Base-by-base conservation (phyloP, 2,888 invertebrate species). In the Psococerastis gibbosa region DNA sequence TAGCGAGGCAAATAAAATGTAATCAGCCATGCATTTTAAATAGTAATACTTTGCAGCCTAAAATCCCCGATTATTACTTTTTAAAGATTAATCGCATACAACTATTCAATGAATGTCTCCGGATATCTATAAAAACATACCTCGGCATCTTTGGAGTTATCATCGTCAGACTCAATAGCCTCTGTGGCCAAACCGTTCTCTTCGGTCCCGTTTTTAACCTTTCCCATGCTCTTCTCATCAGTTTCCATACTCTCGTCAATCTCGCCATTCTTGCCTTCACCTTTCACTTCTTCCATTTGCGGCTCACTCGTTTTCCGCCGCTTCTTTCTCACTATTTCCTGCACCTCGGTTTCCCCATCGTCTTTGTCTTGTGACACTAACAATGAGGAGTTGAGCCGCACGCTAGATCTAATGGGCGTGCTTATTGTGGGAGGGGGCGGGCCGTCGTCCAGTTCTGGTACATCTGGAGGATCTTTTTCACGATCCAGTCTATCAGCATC, bases 251-350 rank as follows among this genome's bases (percentile, higher is more conserved):
- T 46, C 13, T 46, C 46, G 20, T 43, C 47, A 32, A 34, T 35
- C 22, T 9, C 42, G 5, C 54, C 45, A 6, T 46, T 43, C 41
- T 46, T 46, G 3, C 44, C 53, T 11, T 53, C 56, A 13, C 54
- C 54, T 11, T 52, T 52, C 3, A 52, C 52, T 48, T 56, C 54
- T 38, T 56, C 54, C 22, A n/a, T n/a, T n/a, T n/a, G n/a, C n/a
- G n/a, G n/a, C n/a, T n/a, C n/a, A n/a, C n/a, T n/a, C n/a, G n/a
- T n/a, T 45, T 34, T 31, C 41, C 6, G 17, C 32, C 43, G 34
- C 33, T 35, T 20, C 45, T 34, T 49, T 18, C 34, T 42, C n/a
- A 34, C 27, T 32, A 18, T 43, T 44, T 43, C 41, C 44, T 46
- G 42, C 9, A 15, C n/a, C 3, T 46, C 45, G 2, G 17, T 15